These are phyloP conservation scores for Ceratothoa steindachneri DNA, from an alignment of 2,888 invertebrate genomes.

Conservation along the genomic window DNA sequence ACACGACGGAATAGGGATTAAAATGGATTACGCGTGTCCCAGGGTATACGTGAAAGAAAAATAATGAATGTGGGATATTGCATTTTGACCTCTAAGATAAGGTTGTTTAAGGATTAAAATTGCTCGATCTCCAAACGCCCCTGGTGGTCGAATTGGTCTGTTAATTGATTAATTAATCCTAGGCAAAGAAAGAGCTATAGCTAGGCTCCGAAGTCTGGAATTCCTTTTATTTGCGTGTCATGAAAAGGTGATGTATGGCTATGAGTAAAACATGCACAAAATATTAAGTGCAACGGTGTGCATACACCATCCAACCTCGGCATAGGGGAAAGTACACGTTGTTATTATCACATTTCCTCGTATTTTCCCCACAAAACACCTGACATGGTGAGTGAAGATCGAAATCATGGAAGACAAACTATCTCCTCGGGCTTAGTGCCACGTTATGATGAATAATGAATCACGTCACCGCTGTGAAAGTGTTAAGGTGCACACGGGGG, in stretches of 20 bases:
- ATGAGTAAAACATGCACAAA: neutral
- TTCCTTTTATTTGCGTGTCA: constrained; percentile 8
- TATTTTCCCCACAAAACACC: no score
- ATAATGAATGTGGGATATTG: neutral
- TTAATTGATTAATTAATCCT: constrained; percentile 8
- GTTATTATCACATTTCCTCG: no score
- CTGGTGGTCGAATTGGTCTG: constrained; percentile 3
- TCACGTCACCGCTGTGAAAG: no score
- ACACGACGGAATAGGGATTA: neutral
- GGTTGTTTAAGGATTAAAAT: neutral
- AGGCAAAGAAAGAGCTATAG: neutral
- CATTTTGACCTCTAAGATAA: neutral
- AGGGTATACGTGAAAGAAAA: neutral
- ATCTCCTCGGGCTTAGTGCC: no score
- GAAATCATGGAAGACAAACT: no score
- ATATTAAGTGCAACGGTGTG: neutral
- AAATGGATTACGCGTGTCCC: neutral
- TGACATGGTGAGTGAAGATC: no score
- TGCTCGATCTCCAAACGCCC: neutral
- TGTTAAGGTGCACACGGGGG: no score
- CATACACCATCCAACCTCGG: no score
- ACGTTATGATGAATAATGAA: no score
- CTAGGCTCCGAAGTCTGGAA: neutral
- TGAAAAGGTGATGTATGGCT: constrained; percentile 9
- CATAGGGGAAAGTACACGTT: no score